These are phyloP conservation scores for Tragelaphus imberbis DNA, from an alignment of 2,113 vertebrate species.

Conservation along the genomic window DNA sequence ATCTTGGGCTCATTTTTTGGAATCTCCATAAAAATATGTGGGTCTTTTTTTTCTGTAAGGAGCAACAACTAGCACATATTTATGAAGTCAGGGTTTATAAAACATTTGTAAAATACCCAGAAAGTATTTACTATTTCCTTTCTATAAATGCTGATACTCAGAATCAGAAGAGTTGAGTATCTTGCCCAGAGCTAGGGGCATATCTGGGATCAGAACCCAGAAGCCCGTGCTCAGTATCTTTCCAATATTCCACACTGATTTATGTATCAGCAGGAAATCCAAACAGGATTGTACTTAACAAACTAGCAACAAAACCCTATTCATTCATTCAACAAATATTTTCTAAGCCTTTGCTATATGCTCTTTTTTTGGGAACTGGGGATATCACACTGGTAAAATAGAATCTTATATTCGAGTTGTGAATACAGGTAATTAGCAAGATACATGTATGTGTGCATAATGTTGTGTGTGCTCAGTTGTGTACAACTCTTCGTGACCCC, in stretches of 20 bases:
- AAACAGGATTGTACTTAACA: neutral
- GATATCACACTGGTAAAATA: neutral
- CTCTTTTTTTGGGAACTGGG: neutral
- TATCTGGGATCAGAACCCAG: neutral
- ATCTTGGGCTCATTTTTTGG: neutral
- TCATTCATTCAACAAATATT: neutral
- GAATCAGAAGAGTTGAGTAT: neutral
- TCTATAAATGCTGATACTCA: neutral
- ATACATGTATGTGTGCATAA: neutral
- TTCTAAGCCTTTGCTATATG: neutral
- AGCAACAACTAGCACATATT: neutral
- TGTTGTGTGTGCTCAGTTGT: neutral
- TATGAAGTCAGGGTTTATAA: neutral
- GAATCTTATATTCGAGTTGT: neutral
- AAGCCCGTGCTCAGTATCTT: neutral
- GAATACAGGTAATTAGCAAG: neutral
- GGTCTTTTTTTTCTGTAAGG: neutral
- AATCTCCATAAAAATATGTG: neutral
- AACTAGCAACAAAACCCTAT: neutral
- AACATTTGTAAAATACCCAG: neutral
- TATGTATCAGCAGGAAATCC: neutral
- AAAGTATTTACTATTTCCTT: neutral
- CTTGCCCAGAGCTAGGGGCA: neutral
- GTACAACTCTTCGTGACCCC: neutral
- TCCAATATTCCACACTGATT: neutral